Base-by-base conservation (phyloP, 2,113 vertebrate genomes). In the Nothobranchius furzeri region DNA sequence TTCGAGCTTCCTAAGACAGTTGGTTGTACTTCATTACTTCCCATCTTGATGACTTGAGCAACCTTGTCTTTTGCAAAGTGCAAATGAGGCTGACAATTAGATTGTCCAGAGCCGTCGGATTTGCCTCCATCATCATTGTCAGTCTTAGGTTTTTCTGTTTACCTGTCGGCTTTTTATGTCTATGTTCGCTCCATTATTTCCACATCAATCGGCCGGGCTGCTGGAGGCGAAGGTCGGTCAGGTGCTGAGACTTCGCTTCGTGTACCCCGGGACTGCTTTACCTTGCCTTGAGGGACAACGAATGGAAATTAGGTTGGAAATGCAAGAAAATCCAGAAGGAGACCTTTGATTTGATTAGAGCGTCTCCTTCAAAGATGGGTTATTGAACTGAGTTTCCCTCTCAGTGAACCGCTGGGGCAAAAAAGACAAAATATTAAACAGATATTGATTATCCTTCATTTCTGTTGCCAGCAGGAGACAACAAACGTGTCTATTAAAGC, bases 271-370 rank as follows among this genome's bases (percentile, higher is more conserved):
- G 78, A 82, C 68, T 36, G 37, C 49, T 53, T 79, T 72, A 68
- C 83, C 81, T 86, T 75, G 83, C 78, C 81, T 84, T 78, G 70
- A 76, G 87, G 86, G 76, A 84, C 59, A 30, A 40, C 1, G 30
- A 50, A 88, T 85, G 86, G 85, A 88, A 88, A 90, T 81, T 63
- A 81, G 70, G 47, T 25, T 60, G 17, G 15, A 43, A 68, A 64
- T 53, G 80, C 7, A 56, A 79, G 64, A 52, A 37, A 51, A 70
- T 63, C 66, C 73, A 76, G 60, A 49, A 30, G 60, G 61, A 75
- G 82, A 73, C 87, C 83, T 87, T 85, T 42, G 43, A 53, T 56
- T 82, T 77, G 57, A 86, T 87, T 57, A 61, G 60, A 73, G 66
- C 53, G 58, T 58, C 36, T 48, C 2, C 35, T 61, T 82, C 67